These are phyloP conservation scores for Eufriesea mexicana DNA, from an alignment of 1,140 invertebrate genomes.

Conservation along the genomic window DNA sequence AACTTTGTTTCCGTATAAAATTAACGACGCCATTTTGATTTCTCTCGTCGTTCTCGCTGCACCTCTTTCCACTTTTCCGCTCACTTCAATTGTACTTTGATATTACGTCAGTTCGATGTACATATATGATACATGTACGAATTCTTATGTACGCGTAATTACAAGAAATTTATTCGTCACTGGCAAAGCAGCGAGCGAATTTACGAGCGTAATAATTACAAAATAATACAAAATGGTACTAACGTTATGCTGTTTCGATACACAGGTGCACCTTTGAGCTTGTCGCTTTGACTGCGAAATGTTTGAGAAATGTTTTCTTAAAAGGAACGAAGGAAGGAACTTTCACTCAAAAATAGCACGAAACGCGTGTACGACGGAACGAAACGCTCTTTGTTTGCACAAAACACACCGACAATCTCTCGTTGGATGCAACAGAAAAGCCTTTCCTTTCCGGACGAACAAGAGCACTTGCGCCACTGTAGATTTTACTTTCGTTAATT, in stretches of 20 bases:
- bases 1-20: not conserved
- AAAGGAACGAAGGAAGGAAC: not conserved
- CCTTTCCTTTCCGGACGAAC: not conserved
- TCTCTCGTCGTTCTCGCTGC: not conserved
- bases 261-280: not conserved
- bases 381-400: not conserved
- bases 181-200: not conserved
- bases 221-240: constrained; percentile 2
- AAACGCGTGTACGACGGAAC: not conserved
- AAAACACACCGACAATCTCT: not conserved
- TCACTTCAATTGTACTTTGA: not conserved
- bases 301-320: not conserved
- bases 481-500: constrained; percentile 4
- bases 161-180: no score
- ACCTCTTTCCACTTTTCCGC: no score
- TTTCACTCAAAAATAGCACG: not conserved
- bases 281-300: not conserved
- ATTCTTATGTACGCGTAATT: no score
- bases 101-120: not conserved
- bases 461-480: not conserved
- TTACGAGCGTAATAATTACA: not conserved
- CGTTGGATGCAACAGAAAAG: not conserved
- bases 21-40: not conserved
- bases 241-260: not conserved
- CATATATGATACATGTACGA: not conserved